A percentile compares a stretch with the other conserved stretches of the same genome.
Evolutionary conservation across 2,888 invertebrate genomes (phyloP).

Genomic region (Lasioglossum malachurum): DNA sequence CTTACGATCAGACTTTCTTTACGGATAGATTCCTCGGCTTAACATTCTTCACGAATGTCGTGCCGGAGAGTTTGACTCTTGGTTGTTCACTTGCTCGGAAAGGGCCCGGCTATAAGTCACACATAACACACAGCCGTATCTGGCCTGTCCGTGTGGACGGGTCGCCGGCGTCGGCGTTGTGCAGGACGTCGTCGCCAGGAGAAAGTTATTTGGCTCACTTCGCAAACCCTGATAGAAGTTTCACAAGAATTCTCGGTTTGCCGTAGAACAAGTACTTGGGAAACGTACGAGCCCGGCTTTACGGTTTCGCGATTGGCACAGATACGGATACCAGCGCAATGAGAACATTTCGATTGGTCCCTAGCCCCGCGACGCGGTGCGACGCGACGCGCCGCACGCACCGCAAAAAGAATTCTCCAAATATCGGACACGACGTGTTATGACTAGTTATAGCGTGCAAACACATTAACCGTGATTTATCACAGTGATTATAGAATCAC

Average conservation of each 20-base stretch:
- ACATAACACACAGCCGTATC: conserved; percentile 37
- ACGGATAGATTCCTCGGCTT: conserved; percentile 61
- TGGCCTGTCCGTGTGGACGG: conserved; percentile 13
- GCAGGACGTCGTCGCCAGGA: conserved; percentile 53
- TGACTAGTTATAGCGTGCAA: too few species aligned
- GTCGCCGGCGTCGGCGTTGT: conserved; percentile 26
- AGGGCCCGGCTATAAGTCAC: conserved; percentile 60
- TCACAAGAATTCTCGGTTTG: conserved; percentile 64
- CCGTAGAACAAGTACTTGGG: conserved; percentile 51
- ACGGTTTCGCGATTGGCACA: conserved; percentile 35
- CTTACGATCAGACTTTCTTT: conserved; percentile 56
- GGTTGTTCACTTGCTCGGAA: conserved; percentile 66
- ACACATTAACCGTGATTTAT: too few species aligned
- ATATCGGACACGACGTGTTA: too few species aligned
- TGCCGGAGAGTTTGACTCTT: conserved; percentile 61
- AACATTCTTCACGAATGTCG: conserved; percentile 67
- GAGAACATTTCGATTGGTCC: conserved; percentile 22
- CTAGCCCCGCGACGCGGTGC: not conserved
- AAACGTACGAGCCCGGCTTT: conserved; percentile 52
- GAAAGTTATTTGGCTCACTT: conserved; percentile 72
- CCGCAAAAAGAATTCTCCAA: too few species aligned
- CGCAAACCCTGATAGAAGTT: conserved; percentile 69
- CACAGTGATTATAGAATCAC: too few species aligned
- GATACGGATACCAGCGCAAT: conserved; percentile 30
- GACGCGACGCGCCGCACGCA: not conserved